Evolutionary conservation across 2,113 vertebrate species (phyloP), one percentile per base, ranked within the genome.

Genomic region (Cynocephalus volans): DNA sequence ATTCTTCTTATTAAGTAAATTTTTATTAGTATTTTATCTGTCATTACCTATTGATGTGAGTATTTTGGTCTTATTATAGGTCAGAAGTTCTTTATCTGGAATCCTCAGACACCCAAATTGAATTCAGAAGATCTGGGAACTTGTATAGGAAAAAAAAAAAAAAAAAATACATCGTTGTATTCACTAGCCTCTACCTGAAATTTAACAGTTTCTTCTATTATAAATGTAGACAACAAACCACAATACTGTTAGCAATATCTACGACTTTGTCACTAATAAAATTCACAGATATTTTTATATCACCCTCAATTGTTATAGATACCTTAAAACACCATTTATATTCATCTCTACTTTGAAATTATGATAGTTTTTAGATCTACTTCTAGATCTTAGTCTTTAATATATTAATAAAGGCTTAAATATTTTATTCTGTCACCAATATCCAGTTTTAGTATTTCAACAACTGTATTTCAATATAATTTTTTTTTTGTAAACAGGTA

Each of bases 21-120:
- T 77, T 88, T 13, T 64, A n/a, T 33, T 90, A 60, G 24, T 86
- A 73, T 95, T 90, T 95, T 85, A 54, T 85, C 62, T 95, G 92
- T 72, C 8, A 76, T 24, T 88, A 8, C 75, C 24, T 80, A 23
- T 88, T 65, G 1, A 52, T 81, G 48, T 54, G 24, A 91, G 17
- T 65, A 81, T 10, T 88, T 96, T 85, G 5, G 8, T n/a, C 8
- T 62, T 77, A 7, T 83, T 86, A 52, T 33, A n/a, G 82, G 19
- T 67, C 21, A 67, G 31, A 18, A 36, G 31, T 56, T n/a, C n/a
- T 52, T 79, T 73, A 64, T 52, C 33, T 93, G 11, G n/a, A 94
- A 79, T 93, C 45, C 12, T 48, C 18, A 94, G 45, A 65, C 4
- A 54, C 6, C 17, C 17, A 77, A 81, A 48, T 65, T 96, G n/a